A percentile compares a stretch with the other conserved stretches of the same genome.
phyloP scores from a whole-genome alignment of 1,140 invertebrate species.

The Druon quercuslanigerum region DNA sequence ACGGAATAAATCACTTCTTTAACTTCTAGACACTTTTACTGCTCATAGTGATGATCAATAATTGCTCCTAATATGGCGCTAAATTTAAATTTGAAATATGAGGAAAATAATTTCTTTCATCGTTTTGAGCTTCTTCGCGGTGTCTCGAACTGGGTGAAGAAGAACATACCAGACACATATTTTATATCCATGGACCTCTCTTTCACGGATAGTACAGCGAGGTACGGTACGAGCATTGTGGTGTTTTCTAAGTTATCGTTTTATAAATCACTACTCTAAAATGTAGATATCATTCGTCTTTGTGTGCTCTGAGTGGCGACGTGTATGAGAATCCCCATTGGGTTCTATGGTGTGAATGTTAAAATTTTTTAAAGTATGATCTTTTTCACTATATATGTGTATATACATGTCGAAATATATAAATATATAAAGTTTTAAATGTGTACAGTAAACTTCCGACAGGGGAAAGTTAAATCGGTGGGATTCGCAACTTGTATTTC shows the following conservation, averaged over 20 bases:
- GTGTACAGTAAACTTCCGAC: not conserved
- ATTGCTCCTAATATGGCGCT: too few relatives aligned
- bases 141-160: conserved; percentile 68
- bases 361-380: conserved; percentile 39
- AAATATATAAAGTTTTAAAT: not conserved
- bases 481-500: conserved; percentile 43
- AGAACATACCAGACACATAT: conserved; percentile 74
- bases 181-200: conserved; percentile 58
- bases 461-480: not conserved
- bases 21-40: too few relatives aligned
- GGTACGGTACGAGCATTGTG: conserved; percentile 45
- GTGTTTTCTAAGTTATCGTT: conserved; percentile 67
- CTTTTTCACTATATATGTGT: too few relatives aligned
- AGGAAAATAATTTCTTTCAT: too few relatives aligned
- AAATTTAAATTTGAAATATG: too few relatives aligned
- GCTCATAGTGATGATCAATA: too few relatives aligned
- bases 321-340: conserved; percentile 57
- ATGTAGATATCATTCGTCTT: conserved; percentile 60
- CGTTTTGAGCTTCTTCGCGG: conserved; percentile 1
- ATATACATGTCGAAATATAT: not conserved
- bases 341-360: conserved; percentile 48
- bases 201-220: conserved; percentile 55
- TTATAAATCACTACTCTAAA: conserved; percentile 65
- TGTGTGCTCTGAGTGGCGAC: conserved; percentile 51
- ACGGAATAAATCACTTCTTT: too few relatives aligned